Base-by-base conservation (phyloP, 1,140 invertebrate genomes). In the Drosophila nasuta region DNA sequence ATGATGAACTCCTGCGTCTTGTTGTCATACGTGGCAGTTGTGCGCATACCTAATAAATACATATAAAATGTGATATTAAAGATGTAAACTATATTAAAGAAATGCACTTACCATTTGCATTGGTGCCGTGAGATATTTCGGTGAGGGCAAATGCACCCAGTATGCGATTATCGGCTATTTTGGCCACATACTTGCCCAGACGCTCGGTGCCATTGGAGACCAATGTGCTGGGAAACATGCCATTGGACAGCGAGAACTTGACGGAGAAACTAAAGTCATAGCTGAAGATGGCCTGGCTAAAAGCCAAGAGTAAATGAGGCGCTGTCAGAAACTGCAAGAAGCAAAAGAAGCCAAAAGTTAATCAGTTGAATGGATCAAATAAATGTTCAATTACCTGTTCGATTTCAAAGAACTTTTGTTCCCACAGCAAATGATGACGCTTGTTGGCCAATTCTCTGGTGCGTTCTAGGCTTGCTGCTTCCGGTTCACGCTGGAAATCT, bases 101-200 rank as follows among this genome's bases (percentile, higher is more conserved):
- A 6, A n/a, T 28, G 1, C n/a, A 28, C 20, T 64, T 69, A 75
- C 72, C 72, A 64, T 75, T 75, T 3, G 96, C 96, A 90, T 98
- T 98, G 15, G 96, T 97, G 3, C 97, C 97, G 93, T 98, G 97
- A 4, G 95, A 95, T n/a, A 98, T 94, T 93, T 98, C 97, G 0
- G 97, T 98, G 1, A 98, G 91, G 0, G 96, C 96, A 93, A 97
- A 97, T 83, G 96, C 97, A n/a, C 96, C 96, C 65, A 92, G 75
- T 49, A 95, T 95, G 68, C 94, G 92, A 11, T 93, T 93, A 28
- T 94, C 93, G 43, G 94, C 92, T n/a, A 93, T 91, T 68, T 94
- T 94, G 5, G 95, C 94, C 10, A 96, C 85, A 85, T 95, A 94
- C 25, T 95, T 92, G 33, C 93, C 92, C 82, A 96, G 95, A 46